phyloP scores from a whole-genome alignment of 2,797 vertebrate species.

The Lepus oiostolus region DNA sequence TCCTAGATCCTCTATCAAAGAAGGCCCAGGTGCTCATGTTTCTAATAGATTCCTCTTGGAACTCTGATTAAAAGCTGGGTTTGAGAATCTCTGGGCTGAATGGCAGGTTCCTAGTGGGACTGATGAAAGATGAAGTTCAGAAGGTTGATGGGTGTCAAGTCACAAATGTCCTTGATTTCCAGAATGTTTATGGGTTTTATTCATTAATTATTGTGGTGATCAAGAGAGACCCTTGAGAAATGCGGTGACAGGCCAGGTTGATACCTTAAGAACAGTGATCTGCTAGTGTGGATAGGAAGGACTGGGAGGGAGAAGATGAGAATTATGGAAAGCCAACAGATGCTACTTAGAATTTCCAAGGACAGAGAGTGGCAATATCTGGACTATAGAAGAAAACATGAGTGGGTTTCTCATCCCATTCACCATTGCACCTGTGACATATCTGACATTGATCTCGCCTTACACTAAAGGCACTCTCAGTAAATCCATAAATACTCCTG shows the following conservation, averaged over 20 bases:
- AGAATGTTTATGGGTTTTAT: neutral
- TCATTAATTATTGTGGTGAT: neutral
- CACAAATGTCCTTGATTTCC: neutral
- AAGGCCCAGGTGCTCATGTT: neutral
- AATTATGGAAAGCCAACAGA: neutral
- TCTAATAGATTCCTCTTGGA: neutral
- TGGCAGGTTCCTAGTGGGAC: neutral
- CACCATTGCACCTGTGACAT: neutral
- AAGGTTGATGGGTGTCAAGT: conserved; percentile 1
- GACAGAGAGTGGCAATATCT: neutral
- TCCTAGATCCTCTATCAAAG: neutral
- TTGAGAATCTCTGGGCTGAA: neutral
- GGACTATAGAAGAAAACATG: neutral
- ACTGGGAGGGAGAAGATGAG: neutral
- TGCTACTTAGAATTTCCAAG: neutral
- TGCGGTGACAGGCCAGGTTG: neutral
- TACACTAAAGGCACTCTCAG: neutral
- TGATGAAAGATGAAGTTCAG: neutral
- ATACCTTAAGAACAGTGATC: neutral
- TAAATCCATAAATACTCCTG: neutral
- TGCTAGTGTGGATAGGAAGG: neutral
- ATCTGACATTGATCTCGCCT: neutral
- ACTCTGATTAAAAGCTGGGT: neutral
- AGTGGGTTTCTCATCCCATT: neutral
- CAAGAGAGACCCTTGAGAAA: neutral